A percentile compares a stretch with the other conserved stretches of the same genome.
phyloP scores from a whole-genome alignment of 1,140 invertebrate genomes.

The Drosophila ercepeae region DNA sequence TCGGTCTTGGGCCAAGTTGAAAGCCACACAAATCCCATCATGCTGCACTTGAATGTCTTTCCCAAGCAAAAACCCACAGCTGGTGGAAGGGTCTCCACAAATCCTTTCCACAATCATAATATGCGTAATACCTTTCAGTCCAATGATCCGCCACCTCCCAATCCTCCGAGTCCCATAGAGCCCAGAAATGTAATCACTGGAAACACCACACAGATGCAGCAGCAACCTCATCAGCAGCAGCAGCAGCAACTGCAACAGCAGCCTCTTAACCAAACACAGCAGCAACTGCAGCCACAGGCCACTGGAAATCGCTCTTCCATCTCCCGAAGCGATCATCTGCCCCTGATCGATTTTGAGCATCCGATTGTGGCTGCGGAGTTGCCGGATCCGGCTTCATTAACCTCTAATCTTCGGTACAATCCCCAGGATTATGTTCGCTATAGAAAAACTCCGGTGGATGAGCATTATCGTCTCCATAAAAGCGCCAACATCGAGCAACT shows the following conservation, averaged over 20 bases:
- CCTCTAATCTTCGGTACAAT: slow-evolving; percentile 12
- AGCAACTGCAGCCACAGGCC: slow-evolving; percentile 4
- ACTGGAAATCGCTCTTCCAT: slow-evolving; percentile 57
- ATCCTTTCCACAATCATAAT: slow-evolving; percentile 72
- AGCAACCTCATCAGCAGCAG: slow-evolving; percentile 7
- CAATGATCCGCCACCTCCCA: slow-evolving; percentile 47
- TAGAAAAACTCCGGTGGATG: slow-evolving; percentile 24
- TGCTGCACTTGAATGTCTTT: slow-evolving; percentile 76
- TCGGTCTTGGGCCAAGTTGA: slow-evolving; percentile 26
- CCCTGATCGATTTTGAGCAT: slow-evolving; percentile 76
- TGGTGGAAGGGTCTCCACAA: slow-evolving; percentile 58
- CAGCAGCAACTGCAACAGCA: slow-evolving; percentile 22
- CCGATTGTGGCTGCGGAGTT: slow-evolving; percentile 73
- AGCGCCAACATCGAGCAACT: slow-evolving; percentile 70
- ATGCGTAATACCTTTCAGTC: slow-evolving; percentile 48
- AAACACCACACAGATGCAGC: slow-evolving; percentile 12
- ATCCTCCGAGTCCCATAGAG: slow-evolving; percentile 68
- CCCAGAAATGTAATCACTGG: slow-evolving; percentile 46
- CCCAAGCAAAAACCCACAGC: slow-evolving; percentile 68
- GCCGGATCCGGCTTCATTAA: slow-evolving; percentile 49
- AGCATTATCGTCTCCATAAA: slow-evolving; percentile 58
- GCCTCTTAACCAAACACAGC: slow-evolving; percentile 27
- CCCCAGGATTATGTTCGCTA: slow-evolving; percentile 16
- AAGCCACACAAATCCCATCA: slow-evolving; percentile 59
- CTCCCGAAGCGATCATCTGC: slow-evolving; percentile 71